A percentile compares a stretch with the other conserved stretches of the same genome.
Conservation (phyloP, 1,140 invertebrate genomes). For the Trichoplusia ni region DNA sequence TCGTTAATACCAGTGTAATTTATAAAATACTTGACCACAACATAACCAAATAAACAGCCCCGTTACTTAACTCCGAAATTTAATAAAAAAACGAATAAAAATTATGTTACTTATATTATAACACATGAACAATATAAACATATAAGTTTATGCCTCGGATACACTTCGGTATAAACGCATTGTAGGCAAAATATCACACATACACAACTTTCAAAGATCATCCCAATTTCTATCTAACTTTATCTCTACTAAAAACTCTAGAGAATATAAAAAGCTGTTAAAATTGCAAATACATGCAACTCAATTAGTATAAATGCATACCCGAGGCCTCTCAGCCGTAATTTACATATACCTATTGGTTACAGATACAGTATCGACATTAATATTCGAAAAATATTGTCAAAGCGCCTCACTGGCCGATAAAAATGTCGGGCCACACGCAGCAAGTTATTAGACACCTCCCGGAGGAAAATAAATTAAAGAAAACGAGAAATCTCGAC, state of each 20-base stretch:
- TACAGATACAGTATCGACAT: slow-evolving; percentile 74
- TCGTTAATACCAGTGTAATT: too few relatives aligned
- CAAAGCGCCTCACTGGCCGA: slow-evolving; percentile 72
- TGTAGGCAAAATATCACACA: slow-evolving; percentile 9
- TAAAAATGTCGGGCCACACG: slow-evolving; percentile 79
- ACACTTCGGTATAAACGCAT: slow-evolving; percentile 20
- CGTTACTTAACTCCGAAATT: neutral
- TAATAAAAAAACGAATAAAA: neutral
- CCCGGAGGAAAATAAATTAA: slow-evolving; percentile 79
- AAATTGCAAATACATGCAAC: slow-evolving; percentile 39
- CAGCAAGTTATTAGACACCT: slow-evolving; percentile 80
- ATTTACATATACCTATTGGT: slow-evolving; percentile 51
- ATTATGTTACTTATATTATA: neutral
- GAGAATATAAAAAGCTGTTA: slow-evolving; percentile 24
- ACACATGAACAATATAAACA: slow-evolving; percentile 16
- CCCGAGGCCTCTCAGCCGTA: slow-evolving; percentile 17
- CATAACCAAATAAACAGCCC: too few relatives aligned
- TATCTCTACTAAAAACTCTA: slow-evolving; percentile 27
- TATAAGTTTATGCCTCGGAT: slow-evolving; percentile 17
- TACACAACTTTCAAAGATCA: slow-evolving; percentile 8
- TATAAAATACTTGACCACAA: too few relatives aligned
- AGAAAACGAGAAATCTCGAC: slow-evolving; percentile 77
- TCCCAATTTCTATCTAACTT: slow-evolving; percentile 21
- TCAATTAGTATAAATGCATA: slow-evolving; percentile 46
- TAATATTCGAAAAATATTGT: slow-evolving; percentile 79